These are phyloP conservation scores for Electrona antarctica DNA, from an alignment of 2,113 vertebrate species.

Conservation along the genomic window DNA sequence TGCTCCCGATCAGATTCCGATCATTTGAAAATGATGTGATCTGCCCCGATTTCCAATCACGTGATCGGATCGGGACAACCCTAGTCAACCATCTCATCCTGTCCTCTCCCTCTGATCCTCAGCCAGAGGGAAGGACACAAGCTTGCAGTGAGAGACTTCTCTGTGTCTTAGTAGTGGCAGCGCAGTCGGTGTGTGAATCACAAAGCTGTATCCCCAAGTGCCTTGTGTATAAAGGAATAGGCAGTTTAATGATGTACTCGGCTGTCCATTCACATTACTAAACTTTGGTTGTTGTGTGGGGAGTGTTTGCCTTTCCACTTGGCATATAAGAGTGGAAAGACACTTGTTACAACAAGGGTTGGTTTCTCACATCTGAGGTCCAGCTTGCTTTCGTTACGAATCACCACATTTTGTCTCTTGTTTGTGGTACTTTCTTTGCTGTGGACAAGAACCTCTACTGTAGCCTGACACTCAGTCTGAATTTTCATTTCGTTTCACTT, in stretches of 20 bases:
- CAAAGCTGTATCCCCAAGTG: slow-evolving; percentile 47
- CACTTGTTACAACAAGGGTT: slow-evolving; percentile 46
- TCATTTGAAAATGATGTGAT: no score
- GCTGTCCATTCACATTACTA: slow-evolving; percentile 52
- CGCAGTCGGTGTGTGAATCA: slow-evolving; percentile 42
- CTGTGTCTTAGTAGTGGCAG: slow-evolving; percentile 34
- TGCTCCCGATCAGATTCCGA: no score
- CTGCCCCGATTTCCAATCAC: no score
- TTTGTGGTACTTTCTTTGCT: no score
- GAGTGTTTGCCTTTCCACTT: slow-evolving; percentile 44
- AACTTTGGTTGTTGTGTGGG: slow-evolving; percentile 38
- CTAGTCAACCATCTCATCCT: slow-evolving; percentile 21
- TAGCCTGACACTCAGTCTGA: no score
- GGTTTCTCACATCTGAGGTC: slow-evolving; percentile 28
- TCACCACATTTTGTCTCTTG: no score
- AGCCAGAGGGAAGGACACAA: slow-evolving; percentile 49
- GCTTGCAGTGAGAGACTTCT: slow-evolving; percentile 40
- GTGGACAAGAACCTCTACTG: background rate
- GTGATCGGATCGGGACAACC: no score
- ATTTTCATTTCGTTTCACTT: no score
- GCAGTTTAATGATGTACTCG: slow-evolving; percentile 60
- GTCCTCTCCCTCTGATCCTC: slow-evolving; percentile 34
- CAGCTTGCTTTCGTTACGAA: slow-evolving; percentile 15
- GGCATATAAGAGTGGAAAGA: slow-evolving; percentile 2
- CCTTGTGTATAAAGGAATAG: slow-evolving; percentile 42